Base-by-base conservation (phyloP, 2,888 invertebrate species). In the Atrina japonica region DNA sequence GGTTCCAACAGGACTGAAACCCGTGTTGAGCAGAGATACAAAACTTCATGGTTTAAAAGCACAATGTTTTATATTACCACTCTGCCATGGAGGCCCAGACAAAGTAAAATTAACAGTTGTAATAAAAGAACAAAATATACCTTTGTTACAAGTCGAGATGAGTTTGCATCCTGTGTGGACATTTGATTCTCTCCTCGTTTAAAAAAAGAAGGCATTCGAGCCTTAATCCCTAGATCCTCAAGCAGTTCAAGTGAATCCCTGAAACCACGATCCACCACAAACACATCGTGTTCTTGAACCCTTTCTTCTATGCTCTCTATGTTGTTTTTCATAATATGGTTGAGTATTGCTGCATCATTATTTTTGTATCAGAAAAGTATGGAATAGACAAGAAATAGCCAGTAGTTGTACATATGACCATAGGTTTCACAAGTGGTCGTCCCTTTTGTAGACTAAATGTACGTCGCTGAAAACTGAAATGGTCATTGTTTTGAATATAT, bases 251-350 rank as follows among this genome's bases (percentile, higher is more conserved):
- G 7, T 0, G 78, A 61, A 43, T 76, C 75, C 14, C 78, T 11
- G 50, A 78, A 78, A 1, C 74, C 73, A 49, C 78, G 29, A 43
- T 76, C 72, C 0, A 73, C 73, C 6, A 74, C 55, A 72, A 75
- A 70, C 2, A 75, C 29, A 29, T 75, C 77, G 23, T 60, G 45
- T 45, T 58, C 47, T n/a, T 70, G n/a, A 2, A 79, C 30, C 60
- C 58, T 75, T 2, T 41, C 21, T 45, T 70, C 66, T 3, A 73
- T 70, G 23, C 73, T 65, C 16, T 77, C 68, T n/a, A 70, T 47
- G 47, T 77, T 77, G 23, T n/a, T 53, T 16, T 59, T 64, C 3
- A 79, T 3, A 25, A 72, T 72, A 35, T 75, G 75, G 16, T 76
- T 79, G 16, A 77, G 43, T 3, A 75, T 75, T 11, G 56, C n/a